phyloP scores from a whole-genome alignment of 2,113 vertebrate genomes.

The Lichenostomus cassidix region DNA sequence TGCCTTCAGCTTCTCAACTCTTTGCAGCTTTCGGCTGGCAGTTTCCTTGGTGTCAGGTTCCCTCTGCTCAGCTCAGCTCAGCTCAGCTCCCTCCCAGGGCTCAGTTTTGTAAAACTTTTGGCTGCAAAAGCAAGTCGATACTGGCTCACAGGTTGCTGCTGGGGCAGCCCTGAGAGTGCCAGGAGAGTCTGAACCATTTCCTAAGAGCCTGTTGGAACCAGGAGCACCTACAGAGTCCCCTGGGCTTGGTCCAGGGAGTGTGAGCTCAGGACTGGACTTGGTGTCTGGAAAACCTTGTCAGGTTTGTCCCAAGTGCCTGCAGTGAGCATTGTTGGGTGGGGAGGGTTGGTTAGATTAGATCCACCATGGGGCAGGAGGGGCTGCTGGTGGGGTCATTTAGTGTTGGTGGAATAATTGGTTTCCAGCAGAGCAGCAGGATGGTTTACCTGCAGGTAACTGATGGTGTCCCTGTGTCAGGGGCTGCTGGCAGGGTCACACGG shows the following conservation, averaged over 20 bases:
- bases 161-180: neutral
- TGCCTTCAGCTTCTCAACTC: slow-evolving; percentile 11
- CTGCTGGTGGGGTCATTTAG: neutral
- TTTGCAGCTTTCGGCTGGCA: neutral
- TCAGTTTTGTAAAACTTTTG: neutral
- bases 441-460: neutral
- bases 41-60: neutral
- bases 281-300: neutral
- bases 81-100: neutral
- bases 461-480: neutral
- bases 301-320: neutral
- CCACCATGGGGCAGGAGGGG: neutral
- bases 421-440: neutral
- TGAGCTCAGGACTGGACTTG: neutral
- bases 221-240: neutral
- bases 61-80: neutral
- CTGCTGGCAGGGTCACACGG: neutral
- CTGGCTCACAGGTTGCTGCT: neutral
- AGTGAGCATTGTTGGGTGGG: accelerated
- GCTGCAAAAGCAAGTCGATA: neutral
- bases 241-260: neutral
- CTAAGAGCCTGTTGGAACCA: neutral
- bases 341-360: neutral
- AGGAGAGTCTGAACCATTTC: neutral
- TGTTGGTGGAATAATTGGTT: neutral